Conservation (phyloP, 2,888 invertebrate genomes). For the Cordylochernes scorpioides region DNA sequence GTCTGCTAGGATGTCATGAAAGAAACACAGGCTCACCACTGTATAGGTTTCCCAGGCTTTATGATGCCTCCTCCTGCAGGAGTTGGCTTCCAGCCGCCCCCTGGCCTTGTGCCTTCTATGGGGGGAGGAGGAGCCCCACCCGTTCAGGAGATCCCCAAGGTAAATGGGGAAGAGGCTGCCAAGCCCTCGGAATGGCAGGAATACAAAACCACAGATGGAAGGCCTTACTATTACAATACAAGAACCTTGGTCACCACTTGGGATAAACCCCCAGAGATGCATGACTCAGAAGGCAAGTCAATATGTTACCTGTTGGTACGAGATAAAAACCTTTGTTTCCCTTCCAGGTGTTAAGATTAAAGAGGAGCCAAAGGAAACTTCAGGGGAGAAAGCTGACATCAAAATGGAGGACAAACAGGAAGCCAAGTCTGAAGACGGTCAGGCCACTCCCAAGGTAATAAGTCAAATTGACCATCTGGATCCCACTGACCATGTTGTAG, state of each 20-base stretch:
- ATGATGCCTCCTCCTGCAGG: slow-evolving; percentile 14
- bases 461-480: slow-evolving; percentile 3
- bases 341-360: too few species aligned
- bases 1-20: background rate
- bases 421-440: slow-evolving; percentile 1
- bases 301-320: too few species aligned
- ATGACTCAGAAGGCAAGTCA: slow-evolving; percentile 56
- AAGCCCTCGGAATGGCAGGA: slow-evolving; percentile 76
- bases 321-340: too few species aligned
- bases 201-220: slow-evolving; percentile 63
- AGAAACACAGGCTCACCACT: too few species aligned
- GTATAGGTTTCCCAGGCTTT: slow-evolving; percentile 12
- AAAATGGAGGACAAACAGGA: too few species aligned
- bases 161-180: slow-evolving; percentile 35
- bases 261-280: slow-evolving; percentile 76
- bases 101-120: slow-evolving; percentile 2
- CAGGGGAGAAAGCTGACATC: too few species aligned
- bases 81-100: background rate
- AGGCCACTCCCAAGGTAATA: slow-evolving; percentile 3
- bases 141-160: background rate
- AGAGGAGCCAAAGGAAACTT: slow-evolving; percentile 7
- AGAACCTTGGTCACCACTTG: slow-evolving; percentile 71
- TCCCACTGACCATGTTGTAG: background rate
- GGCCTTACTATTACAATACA: slow-evolving; percentile 72
- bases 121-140: background rate